Conservation (phyloP, 2,888 invertebrate genomes). For the Acholoe squamosa region DNA sequence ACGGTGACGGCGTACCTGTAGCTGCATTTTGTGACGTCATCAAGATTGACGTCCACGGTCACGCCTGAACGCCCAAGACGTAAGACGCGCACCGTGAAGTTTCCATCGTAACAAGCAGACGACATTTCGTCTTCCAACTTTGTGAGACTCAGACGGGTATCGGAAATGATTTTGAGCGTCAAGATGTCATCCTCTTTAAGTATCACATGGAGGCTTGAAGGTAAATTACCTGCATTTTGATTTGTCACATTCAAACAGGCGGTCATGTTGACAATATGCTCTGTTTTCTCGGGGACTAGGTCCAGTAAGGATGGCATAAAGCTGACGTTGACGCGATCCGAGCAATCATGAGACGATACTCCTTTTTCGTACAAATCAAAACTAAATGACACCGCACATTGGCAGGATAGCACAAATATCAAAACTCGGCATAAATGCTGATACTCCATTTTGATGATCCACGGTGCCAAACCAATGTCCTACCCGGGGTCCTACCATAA, state of each 20-base stretch:
- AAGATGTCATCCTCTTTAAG: background rate
- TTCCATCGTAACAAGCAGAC: background rate
- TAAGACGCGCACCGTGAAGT: background rate
- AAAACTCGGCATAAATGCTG: too few relatives aligned
- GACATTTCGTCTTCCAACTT: background rate
- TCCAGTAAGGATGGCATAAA: background rate
- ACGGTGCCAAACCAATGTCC: too few relatives aligned
- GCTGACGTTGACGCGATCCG: background rate
- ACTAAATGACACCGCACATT: too few relatives aligned
- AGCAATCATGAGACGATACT: too few relatives aligned
- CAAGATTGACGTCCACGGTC: constrained; percentile 53
- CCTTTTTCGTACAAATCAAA: too few relatives aligned
- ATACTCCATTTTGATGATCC: too few relatives aligned
- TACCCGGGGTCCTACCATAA: too few relatives aligned
- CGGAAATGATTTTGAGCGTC: background rate
- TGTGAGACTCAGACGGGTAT: background rate
- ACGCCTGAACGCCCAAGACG: background rate
- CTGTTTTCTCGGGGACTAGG: background rate
- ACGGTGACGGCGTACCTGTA: constrained; percentile 27
- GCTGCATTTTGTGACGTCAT: background rate
- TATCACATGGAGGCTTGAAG: background rate
- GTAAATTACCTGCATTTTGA: background rate
- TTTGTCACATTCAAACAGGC: background rate
- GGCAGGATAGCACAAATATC: too few relatives aligned
- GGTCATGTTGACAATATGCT: background rate